Conservation (phyloP, 2,797 vertebrate genomes). For the Anomalospiza imberbis region DNA sequence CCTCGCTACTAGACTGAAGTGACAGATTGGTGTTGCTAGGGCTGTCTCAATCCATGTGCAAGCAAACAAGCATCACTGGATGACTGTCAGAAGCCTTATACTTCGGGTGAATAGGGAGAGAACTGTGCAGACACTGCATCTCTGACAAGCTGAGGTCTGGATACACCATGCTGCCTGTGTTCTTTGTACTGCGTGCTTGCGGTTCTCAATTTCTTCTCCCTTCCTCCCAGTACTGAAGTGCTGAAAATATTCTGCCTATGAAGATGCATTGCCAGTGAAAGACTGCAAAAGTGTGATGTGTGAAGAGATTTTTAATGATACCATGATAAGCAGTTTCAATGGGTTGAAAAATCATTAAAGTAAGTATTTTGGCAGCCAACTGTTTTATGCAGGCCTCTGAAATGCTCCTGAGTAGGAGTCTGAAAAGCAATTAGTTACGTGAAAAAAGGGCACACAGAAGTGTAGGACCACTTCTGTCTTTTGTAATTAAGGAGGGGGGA, state of each 20-base stretch:
- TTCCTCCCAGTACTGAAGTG: background rate
- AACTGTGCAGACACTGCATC: too few relatives aligned
- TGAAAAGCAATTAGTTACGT: background rate
- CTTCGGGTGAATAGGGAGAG: background rate
- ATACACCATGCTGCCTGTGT: fast-evolving
- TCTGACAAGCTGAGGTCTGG: background rate
- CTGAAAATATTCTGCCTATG: background rate
- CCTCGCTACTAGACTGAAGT: background rate
- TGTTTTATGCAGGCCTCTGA: background rate
- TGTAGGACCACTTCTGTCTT: background rate
- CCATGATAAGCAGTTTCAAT: background rate
- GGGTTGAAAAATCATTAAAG: background rate
- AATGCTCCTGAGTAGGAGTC: background rate
- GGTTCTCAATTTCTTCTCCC: background rate
- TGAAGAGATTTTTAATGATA: background rate
- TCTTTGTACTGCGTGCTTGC: fast-evolving
- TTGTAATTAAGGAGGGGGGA: background rate
- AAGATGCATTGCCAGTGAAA: background rate
- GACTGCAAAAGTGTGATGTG: background rate
- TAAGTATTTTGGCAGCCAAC: background rate
- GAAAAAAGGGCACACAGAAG: background rate
- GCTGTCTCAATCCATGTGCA: background rate
- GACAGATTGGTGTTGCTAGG: background rate
- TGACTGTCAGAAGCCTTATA: background rate
- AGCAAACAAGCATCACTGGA: background rate